Conservation (phyloP, 2,888 invertebrate species). For the Eupeodes luniger region DNA sequence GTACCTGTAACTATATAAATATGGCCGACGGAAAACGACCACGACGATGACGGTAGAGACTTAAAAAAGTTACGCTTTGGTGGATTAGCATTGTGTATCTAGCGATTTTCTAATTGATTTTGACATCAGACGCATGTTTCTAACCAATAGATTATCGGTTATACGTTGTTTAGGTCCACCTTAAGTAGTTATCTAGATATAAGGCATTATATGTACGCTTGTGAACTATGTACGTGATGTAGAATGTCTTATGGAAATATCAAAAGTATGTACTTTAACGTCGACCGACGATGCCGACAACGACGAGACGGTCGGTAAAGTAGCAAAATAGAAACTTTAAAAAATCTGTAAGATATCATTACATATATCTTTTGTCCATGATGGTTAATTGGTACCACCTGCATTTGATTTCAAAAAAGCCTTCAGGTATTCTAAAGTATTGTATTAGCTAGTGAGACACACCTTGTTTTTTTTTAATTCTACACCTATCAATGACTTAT, state of each 20-base stretch:
- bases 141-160: constrained; percentile 40
- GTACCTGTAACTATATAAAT: not conserved
- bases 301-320: not conserved
- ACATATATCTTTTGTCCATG: constrained; percentile 15
- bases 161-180: not conserved
- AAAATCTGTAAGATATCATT: not conserved
- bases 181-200: not conserved
- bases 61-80: constrained; percentile 22
- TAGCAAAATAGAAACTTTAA: not conserved
- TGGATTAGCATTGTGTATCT: constrained; percentile 46
- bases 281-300: no score
- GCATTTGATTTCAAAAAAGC: constrained; percentile 23
- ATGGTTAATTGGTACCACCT: constrained; percentile 44
- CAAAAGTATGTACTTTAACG: not conserved
- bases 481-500: not conserved
- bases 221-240: not conserved
- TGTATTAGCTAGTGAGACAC: not conserved
- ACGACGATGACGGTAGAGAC: not conserved
- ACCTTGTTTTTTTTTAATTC: constrained; percentile 3
- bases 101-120: constrained; percentile 66
- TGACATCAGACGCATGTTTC: constrained; percentile 64
- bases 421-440: not conserved
- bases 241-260: not conserved
- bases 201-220: constrained; percentile 1
- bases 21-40: no score